phyloP scores from a whole-genome alignment of 37 sponge, comb jelly and placozoan genomes.

The Crambe crambe region DNA sequence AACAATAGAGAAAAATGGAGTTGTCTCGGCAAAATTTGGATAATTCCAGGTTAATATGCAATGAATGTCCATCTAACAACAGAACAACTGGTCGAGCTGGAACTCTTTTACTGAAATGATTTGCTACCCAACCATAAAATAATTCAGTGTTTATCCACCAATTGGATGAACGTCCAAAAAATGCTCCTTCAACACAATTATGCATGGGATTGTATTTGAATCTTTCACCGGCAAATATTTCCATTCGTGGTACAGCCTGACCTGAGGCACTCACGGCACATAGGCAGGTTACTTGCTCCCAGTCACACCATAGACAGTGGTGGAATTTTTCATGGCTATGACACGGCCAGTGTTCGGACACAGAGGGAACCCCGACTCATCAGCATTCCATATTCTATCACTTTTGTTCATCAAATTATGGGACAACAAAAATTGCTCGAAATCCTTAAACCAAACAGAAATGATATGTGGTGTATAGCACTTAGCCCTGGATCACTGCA shows the following conservation, averaged over 20 bases:
- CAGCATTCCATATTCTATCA: constrained; percentile 35
- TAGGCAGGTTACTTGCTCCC: constrained; percentile 38
- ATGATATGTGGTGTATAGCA: not conserved
- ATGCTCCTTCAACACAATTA: constrained; percentile 32
- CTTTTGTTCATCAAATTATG: constrained; percentile 15
- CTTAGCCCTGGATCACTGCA: not conserved
- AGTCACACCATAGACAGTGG: constrained; percentile 21
- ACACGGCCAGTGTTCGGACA: constrained; percentile 28
- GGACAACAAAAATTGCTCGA: not conserved
- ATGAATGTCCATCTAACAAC: constrained; percentile 49
- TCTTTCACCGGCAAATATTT: constrained; percentile 41
- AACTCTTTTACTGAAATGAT: constrained; percentile 28
- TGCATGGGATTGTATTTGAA: constrained; percentile 49
- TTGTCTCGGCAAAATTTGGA: constrained; percentile 7
- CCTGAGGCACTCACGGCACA: constrained; percentile 42
- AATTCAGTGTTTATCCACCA: constrained; percentile 58
- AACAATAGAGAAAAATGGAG: constrained; percentile 10
- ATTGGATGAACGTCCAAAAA: constrained; percentile 39
- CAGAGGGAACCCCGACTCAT: constrained; percentile 46
- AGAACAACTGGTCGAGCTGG: constrained; percentile 33
- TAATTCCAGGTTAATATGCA: constrained; percentile 9
- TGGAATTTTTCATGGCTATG: not conserved
- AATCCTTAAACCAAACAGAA: constrained; percentile 17
- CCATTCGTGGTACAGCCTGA: constrained; percentile 41
- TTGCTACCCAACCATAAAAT: constrained; percentile 49